Base-by-base conservation (phyloP, 2,113 vertebrate species). In the Cryptotis parvus region DNA sequence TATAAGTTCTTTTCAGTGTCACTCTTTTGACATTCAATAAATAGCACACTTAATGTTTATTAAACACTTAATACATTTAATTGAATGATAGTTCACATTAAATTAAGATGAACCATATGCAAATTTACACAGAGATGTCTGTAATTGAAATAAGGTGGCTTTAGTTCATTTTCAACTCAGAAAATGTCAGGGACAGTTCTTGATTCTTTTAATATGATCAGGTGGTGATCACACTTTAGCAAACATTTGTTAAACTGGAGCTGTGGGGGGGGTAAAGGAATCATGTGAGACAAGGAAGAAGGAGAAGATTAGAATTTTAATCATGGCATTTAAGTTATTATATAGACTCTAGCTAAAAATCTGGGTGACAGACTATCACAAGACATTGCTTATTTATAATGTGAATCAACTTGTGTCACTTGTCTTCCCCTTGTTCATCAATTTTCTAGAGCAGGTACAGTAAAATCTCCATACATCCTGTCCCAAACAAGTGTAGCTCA, bases 1-100 rank as follows among this genome's bases (percentile, higher is more conserved):
- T 26, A 16, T 75, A 80, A 41, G 0, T 66, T 87, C 7, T 82
- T 74, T 69, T 74, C 39, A 39, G 27, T 41, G 14, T 75, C 49
- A 82, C 24, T 49, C 75, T 82, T 12, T 14, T 83, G 74, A 73
- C 43, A 72, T 77, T 72, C 31, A 84, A 91, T 76, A 16, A 87
- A 58, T 15, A 77, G 33, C 11, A n/a, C 20, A 74, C 61, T 85
- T 91, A 84, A 9, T 52, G 45, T 84, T 95, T 90, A 55, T 69
- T 85, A 92, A 87, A 63, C 55, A 29, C 65, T 76, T 58, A 70
- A 77, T n/a, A n/a, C n/a, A n/a, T 24, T 35, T 89, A 77, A 77
- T 39, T 83, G 27, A 92, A 61, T 78, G 86, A 75, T 55, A 75
- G 49, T 89, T 91, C n/a, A 87, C 86, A 65, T 10, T 87, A 90